Percentiles rank a stretch among this genome's conserved stretches.
Evolutionary conservation across 2,888 invertebrate genomes (phyloP).

Genomic region (Agrotis puta): DNA sequence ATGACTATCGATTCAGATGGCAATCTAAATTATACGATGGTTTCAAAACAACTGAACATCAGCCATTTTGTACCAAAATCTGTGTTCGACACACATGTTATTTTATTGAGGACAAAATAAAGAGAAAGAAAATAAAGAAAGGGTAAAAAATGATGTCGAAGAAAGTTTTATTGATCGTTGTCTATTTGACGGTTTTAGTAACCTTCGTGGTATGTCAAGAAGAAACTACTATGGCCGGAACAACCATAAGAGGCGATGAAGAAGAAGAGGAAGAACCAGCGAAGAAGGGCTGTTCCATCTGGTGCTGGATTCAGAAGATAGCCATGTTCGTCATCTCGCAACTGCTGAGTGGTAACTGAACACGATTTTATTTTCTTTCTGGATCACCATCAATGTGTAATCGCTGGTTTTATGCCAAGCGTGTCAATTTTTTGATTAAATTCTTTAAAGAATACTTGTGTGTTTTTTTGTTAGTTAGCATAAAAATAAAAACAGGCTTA

Average conservation of each 20-base stretch:
- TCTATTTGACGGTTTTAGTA: constrained; percentile 70
- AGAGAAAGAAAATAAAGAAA: constrained; percentile 9
- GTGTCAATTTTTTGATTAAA: constrained; percentile 40
- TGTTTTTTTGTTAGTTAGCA: constrained; percentile 11
- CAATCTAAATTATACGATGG: constrained; percentile 56
- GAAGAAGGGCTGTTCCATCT: constrained; percentile 86
- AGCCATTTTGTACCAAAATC: constrained; percentile 38
- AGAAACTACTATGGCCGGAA: constrained; percentile 74
- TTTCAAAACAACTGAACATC: constrained; percentile 47
- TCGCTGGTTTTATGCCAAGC: too few species aligned
- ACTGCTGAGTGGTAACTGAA: constrained; percentile 80
- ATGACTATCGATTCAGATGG: constrained; percentile 63
- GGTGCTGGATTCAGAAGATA: constrained; percentile 90
- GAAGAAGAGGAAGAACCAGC: constrained; percentile 84
- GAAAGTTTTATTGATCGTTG: constrained; percentile 67
- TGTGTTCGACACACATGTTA: constrained; percentile 24
- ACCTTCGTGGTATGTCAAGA: constrained; percentile 80
- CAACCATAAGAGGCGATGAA: constrained; percentile 76
- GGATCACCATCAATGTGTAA: too few species aligned
- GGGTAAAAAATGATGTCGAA: constrained; percentile 65
- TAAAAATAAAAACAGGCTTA: background rate
- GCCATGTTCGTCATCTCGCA: constrained; percentile 89
- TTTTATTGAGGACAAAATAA: constrained; percentile 19
- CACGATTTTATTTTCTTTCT: constrained; percentile 9
- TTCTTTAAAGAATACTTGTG: constrained; percentile 11